Conservation (phyloP, 2,113 vertebrate genomes). For the Zosterops borbonicus region DNA sequence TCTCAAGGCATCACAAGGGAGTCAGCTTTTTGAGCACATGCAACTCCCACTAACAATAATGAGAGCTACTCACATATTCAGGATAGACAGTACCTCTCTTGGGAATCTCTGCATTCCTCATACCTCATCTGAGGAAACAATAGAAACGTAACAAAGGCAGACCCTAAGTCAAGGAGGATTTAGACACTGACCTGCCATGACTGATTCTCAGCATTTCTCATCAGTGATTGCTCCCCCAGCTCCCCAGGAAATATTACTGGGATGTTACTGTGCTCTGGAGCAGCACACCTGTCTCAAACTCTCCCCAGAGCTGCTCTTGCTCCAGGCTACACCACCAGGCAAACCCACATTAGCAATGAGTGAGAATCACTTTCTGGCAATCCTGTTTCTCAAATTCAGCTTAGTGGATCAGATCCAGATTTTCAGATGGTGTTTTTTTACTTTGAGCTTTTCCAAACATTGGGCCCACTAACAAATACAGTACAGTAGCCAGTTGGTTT, state of each 20-base stretch:
- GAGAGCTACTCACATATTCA: conserved; percentile 34
- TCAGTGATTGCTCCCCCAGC: not conserved
- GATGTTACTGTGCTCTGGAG: not conserved
- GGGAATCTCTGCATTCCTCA: not conserved
- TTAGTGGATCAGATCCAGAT: not conserved
- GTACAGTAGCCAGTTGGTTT: not conserved
- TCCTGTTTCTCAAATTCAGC: not conserved
- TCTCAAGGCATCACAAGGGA: conserved; percentile 33
- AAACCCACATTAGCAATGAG: accelerated
- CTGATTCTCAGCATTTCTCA: not conserved
- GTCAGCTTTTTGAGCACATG: not conserved
- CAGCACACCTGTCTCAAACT: not conserved
- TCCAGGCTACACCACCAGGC: not conserved
- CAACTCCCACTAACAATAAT: conserved; percentile 51
- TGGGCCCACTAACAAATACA: not conserved
- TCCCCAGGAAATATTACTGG: not conserved
- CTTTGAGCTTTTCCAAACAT: not conserved
- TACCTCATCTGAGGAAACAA: not conserved
- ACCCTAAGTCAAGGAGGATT: not conserved
- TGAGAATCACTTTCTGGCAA: not conserved
- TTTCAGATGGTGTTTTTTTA: not conserved
- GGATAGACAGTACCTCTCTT: conserved; percentile 20
- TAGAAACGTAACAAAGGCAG: not conserved
- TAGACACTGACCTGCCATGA: not conserved
- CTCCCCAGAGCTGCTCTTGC: not conserved